Conservation (phyloP, 2,888 invertebrate genomes). For the Punctoribates punctum region DNA sequence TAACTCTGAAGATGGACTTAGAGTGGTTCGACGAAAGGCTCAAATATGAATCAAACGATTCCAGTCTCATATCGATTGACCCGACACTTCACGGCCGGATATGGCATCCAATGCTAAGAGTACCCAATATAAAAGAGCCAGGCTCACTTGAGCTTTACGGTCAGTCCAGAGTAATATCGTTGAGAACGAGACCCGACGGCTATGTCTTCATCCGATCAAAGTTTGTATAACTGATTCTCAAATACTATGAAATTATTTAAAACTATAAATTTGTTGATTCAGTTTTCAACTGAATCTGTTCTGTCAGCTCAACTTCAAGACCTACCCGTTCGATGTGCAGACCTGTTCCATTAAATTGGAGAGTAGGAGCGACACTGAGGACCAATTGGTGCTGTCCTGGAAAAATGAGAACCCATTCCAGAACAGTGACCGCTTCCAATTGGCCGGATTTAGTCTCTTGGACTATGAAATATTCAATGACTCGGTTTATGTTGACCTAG, state of each 20-base stretch:
- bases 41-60: background rate
- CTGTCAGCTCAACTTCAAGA: constrained; percentile 34
- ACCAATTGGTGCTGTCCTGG: constrained; percentile 45
- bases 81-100: background rate
- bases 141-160: constrained; percentile 12
- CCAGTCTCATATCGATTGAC: background rate
- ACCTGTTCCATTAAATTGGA: constrained; percentile 27
- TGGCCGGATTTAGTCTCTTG: constrained; percentile 30
- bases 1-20: constrained; percentile 35
- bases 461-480: constrained; percentile 36
- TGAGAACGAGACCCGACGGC: constrained; percentile 25
- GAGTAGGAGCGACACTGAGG: constrained; percentile 1
- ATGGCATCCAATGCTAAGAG: constrained; percentile 28
- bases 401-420: constrained; percentile 39
- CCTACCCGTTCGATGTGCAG: constrained; percentile 35
- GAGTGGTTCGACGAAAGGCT: constrained; percentile 39
- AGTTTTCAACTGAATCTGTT: constrained; percentile 36
- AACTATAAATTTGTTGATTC: background rate
- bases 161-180: background rate
- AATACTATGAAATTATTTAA: constrained; percentile 1
- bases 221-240: background rate
- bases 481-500: background rate
- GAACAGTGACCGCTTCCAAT: constrained; percentile 34
- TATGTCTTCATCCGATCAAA: constrained; percentile 21
- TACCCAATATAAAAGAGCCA: constrained; percentile 36